Base-by-base conservation (phyloP, 2,113 vertebrate species). In the Oostethus manadensis region DNA sequence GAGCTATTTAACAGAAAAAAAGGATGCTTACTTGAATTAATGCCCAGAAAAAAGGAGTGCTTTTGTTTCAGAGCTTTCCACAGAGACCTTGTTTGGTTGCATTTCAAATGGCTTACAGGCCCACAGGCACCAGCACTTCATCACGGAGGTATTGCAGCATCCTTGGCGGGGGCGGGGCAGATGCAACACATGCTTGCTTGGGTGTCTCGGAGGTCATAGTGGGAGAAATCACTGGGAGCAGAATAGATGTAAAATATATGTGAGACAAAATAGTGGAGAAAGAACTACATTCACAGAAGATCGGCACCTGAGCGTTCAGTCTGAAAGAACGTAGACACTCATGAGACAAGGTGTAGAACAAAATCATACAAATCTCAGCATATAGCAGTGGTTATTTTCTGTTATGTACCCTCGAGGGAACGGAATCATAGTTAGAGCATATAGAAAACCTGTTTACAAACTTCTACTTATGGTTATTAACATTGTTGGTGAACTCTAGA, bases 141-240 rank as follows among this genome's bases (percentile, higher is more conserved):
- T 60, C 73, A 51, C 64, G 40, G 71, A 77, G 73, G 71, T 80
- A 72, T 72, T 82, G 77, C 75, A 83, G 79, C 65, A 80, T 76
- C 73, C 76, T 50, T 59, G 11, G 2, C 23, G 11, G 8, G 53
- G 20, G 17, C 20, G 49, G 55, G 26, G 18, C 54, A 62, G 60
- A 43, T 57, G 64, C 57, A 51, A 59, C 6, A 35, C 51, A 68
- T 61, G 70, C 63, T 74, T 51, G 58, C 76, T 68, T 26, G 26
- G 43, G 45, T 67, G 66, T 73, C 70, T 64, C 64, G 21, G 16
- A 68, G 69, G 56, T 53, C 71, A 75, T 71, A 70, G 22, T 56
- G 71, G 76, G 67, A 81, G 56, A 55, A 62, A 70, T 59, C 65
- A 73, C 72, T 87, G 81, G 74, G 80, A 81, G 77, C 59, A 59